Conservation (phyloP, 2,797 vertebrate species). For the Synanceia verrucosa region DNA sequence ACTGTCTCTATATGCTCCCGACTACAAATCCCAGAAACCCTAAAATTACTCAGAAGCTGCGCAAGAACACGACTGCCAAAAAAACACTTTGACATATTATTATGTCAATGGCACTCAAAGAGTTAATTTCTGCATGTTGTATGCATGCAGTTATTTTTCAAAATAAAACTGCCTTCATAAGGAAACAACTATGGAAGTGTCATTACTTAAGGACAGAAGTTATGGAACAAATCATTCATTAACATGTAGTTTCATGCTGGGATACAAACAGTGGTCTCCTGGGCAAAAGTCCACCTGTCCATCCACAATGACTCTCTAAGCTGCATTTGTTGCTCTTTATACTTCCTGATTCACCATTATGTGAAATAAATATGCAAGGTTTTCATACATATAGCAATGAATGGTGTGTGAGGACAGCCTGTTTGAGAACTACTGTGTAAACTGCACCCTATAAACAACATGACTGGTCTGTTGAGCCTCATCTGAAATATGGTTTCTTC, state of each 20-base stretch:
- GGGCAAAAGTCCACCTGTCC: background rate
- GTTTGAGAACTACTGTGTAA: background rate
- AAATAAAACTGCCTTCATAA: background rate
- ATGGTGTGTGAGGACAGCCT: background rate
- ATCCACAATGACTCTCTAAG: background rate
- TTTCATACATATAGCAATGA: background rate
- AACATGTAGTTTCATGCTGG: background rate
- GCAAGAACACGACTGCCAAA: too few species aligned
- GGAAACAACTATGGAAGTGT: background rate
- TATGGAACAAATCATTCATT: background rate
- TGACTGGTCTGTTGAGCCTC: background rate
- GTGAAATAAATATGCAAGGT: background rate
- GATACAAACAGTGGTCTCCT: background rate
- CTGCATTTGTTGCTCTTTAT: background rate
- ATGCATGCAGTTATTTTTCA: background rate
- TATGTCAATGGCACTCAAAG: too few species aligned
- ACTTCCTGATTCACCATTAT: background rate
- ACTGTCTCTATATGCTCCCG: too few species aligned
- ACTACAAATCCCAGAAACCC: too few species aligned
- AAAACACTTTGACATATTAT: too few species aligned
- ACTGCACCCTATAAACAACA: background rate
- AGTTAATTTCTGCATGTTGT: background rate
- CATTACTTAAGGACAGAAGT: background rate
- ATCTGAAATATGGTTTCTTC: background rate
- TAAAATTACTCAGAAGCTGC: too few species aligned